A percentile compares a stretch with the other conserved stretches of the same genome.
Conservation (phyloP, 2,888 invertebrate species). For the Drosophila glabriapex region DNA sequence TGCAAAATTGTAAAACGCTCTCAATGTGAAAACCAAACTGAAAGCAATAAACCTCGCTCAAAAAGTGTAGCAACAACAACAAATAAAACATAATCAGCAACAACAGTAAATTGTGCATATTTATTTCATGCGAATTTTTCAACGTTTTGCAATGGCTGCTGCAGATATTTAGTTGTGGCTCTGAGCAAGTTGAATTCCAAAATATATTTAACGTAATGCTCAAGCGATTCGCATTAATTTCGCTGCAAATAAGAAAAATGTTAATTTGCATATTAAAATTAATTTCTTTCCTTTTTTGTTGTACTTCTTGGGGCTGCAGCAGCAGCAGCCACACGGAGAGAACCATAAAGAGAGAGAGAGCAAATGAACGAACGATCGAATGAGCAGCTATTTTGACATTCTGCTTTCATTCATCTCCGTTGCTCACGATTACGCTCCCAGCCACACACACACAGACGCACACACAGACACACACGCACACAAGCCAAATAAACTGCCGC, state of each 20-base stretch:
- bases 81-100: slow-evolving; percentile 62
- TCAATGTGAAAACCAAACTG: slow-evolving; percentile 41
- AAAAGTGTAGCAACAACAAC: slow-evolving; percentile 50
- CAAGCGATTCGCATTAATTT: slow-evolving; percentile 26
- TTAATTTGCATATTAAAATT: slow-evolving; percentile 64
- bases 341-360: slow-evolving; percentile 9
- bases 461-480: slow-evolving; percentile 32
- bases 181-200: slow-evolving; percentile 17
- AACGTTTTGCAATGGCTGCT: slow-evolving; percentile 25
- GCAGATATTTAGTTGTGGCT: slow-evolving; percentile 5
- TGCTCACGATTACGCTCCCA: slow-evolving; percentile 62
- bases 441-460: slow-evolving; percentile 31
- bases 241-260: slow-evolving; percentile 42
- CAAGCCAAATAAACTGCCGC: slow-evolving; percentile 46
- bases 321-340: slow-evolving; percentile 62
- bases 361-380: slow-evolving; percentile 31
- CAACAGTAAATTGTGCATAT: slow-evolving; percentile 70
- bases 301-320: slow-evolving; percentile 46
- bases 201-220: slow-evolving; percentile 7
- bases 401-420: slow-evolving; percentile 79
- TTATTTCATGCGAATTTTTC: slow-evolving; percentile 64
- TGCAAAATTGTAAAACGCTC: slow-evolving; percentile 34
- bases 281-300: slow-evolving; percentile 63
- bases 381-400: slow-evolving; percentile 74
- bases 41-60: slow-evolving; percentile 40